phyloP scores from a whole-genome alignment of 1,140 invertebrate genomes.

The Lepidurus arcticus region DNA sequence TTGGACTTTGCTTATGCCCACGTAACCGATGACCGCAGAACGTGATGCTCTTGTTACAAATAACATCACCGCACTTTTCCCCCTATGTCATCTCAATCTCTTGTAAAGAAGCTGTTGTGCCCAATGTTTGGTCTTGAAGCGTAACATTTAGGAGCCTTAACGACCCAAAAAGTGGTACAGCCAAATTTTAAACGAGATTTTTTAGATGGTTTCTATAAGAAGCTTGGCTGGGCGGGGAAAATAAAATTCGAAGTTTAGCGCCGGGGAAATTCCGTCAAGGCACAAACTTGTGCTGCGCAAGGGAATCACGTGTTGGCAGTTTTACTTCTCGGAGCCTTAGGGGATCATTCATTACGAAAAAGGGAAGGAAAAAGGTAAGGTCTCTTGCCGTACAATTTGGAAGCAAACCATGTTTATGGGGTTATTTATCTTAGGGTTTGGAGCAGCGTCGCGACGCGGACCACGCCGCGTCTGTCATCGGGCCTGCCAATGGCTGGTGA shows the following conservation, averaged over 20 bases:
- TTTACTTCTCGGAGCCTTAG: constrained; percentile 10
- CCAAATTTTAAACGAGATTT: no score
- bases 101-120: not conserved
- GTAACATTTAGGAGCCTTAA: not conserved
- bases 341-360: constrained; percentile 4
- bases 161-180: no score
- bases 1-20: no score
- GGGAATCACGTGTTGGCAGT: constrained; percentile 5
- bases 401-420: constrained; percentile 18
- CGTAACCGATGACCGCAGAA: not conserved
- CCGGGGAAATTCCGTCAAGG: no score
- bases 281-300: not conserved
- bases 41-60: not conserved
- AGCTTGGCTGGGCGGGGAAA: no score
- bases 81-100: not conserved
- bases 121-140: not conserved
- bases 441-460: constrained; percentile 12
- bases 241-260: no score
- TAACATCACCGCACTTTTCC: not conserved
- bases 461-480: constrained; percentile 20
- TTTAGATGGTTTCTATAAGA: no score
- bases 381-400: not conserved
- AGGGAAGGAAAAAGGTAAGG: not conserved
- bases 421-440: constrained; percentile 13
- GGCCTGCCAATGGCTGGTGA: constrained; percentile 13